phyloP scores from a whole-genome alignment of 2,888 invertebrate genomes.

The Noctuana brunneofusca region DNA sequence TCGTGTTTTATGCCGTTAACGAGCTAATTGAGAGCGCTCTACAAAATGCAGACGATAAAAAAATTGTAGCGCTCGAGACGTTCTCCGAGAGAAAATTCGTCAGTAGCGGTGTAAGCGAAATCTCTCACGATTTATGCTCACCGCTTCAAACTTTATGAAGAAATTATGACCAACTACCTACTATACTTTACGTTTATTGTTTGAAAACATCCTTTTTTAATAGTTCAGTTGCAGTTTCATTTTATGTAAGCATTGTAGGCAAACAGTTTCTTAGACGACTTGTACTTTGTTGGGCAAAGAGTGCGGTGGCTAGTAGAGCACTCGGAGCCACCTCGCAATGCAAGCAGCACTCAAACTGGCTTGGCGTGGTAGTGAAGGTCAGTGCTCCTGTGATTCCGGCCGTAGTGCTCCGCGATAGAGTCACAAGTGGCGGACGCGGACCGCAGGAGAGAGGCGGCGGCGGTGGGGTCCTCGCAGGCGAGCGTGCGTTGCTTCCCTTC shows the following conservation, averaged over 20 bases:
- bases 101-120: conserved; percentile 28
- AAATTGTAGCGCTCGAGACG: conserved; percentile 37
- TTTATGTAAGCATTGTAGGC: conserved; percentile 9
- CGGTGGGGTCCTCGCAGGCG: conserved; percentile 71
- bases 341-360: conserved; percentile 56
- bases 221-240: neutral
- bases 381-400: conserved; percentile 75
- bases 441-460: conserved; percentile 70
- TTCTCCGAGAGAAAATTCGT: conserved; percentile 41
- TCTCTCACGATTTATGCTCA: conserved; percentile 31
- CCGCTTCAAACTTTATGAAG: neutral
- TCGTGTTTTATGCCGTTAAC: conserved; percentile 39
- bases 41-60: conserved; percentile 40
- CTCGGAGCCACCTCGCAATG: conserved; percentile 43
- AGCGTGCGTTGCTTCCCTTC: conserved; percentile 66
- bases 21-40: conserved; percentile 40
- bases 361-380: conserved; percentile 66
- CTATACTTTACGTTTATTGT: neutral
- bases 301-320: conserved; percentile 55
- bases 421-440: conserved; percentile 68
- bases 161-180: conserved; percentile 10
- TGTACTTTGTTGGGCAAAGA: conserved; percentile 37
- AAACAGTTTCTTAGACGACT: conserved; percentile 15
- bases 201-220: neutral
- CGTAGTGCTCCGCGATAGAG: conserved; percentile 75